Percentiles rank a stretch among this genome's conserved stretches.
phyloP scores from a whole-genome alignment of 1,140 invertebrate species.

The Ooceraea biroi region DNA sequence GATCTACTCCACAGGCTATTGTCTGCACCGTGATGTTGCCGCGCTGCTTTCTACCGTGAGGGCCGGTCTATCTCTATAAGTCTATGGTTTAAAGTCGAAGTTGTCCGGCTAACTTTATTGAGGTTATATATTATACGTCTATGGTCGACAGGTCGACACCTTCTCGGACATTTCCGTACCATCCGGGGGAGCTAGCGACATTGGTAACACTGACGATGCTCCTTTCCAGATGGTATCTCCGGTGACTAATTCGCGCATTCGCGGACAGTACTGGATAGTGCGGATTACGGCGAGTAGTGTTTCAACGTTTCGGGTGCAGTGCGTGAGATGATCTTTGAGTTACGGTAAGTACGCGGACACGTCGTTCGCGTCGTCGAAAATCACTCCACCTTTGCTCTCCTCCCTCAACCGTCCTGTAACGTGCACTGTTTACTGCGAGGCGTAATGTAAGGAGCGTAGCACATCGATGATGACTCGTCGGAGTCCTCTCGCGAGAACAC shows the following conservation, averaged over 20 bases:
- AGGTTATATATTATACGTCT: too few species aligned
- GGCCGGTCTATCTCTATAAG: too few species aligned
- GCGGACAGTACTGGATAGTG: neutral
- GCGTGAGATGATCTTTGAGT: conserved; percentile 64
- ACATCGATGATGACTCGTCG: conserved; percentile 21
- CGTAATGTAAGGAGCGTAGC: too few species aligned
- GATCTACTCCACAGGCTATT: too few species aligned
- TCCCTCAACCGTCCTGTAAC: conserved; percentile 19
- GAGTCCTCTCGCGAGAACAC: conserved; percentile 11
- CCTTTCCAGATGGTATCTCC: conserved; percentile 73
- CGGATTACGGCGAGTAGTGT: conserved; percentile 34
- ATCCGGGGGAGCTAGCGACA: neutral
- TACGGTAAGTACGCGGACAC: conserved; percentile 58
- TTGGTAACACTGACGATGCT: conserved; percentile 69
- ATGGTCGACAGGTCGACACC: too few species aligned
- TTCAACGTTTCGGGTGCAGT: conserved; percentile 42
- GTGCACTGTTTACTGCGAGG: conserved; percentile 56
- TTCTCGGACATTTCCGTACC: too few species aligned
- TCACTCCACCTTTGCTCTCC: neutral
- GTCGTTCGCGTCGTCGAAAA: conserved; percentile 8
- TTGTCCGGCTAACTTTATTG: too few species aligned
- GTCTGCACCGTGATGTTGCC: too few species aligned
- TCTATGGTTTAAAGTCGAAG: too few species aligned
- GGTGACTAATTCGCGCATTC: conserved; percentile 70
- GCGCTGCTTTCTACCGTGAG: too few species aligned